Conservation (phyloP, 2,888 invertebrate species). For the Cerastis leucographa region DNA sequence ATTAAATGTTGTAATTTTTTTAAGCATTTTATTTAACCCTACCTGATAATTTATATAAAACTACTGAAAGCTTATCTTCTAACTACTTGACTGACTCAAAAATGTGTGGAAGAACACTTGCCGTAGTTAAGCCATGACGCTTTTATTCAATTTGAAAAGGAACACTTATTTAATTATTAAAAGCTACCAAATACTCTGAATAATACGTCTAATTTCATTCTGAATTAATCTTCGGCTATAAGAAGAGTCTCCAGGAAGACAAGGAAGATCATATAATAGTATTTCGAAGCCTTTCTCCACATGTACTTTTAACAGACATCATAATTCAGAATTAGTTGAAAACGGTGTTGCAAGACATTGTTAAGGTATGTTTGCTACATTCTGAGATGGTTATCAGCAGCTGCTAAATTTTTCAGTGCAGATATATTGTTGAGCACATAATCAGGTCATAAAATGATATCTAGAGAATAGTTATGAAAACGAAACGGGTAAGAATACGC, state of each 20-base stretch:
- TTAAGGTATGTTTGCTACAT: neutral
- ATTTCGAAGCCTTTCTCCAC: neutral
- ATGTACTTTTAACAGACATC: neutral
- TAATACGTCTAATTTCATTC: too few species aligned
- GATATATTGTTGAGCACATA: neutral
- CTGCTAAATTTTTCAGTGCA: neutral
- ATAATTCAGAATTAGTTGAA: neutral
- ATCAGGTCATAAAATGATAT: neutral
- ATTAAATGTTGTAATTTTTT: constrained; percentile 1
- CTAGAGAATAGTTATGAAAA: neutral
- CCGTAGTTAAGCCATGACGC: neutral
- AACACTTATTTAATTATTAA: neutral
- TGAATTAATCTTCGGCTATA: too few species aligned
- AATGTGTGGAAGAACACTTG: neutral
- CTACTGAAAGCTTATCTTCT: neutral
- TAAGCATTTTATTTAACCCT: neutral
- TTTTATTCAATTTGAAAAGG: neutral
- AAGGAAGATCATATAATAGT: neutral
- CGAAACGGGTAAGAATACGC: neutral
- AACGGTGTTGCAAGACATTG: too few species aligned
- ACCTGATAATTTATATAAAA: neutral
- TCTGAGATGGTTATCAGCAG: neutral
- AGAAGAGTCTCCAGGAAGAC: too few species aligned
- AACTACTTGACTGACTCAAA: neutral
- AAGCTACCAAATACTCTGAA: too few species aligned